phyloP scores from a whole-genome alignment of 1,140 invertebrate species.

The Ruditapes philippinarum region DNA sequence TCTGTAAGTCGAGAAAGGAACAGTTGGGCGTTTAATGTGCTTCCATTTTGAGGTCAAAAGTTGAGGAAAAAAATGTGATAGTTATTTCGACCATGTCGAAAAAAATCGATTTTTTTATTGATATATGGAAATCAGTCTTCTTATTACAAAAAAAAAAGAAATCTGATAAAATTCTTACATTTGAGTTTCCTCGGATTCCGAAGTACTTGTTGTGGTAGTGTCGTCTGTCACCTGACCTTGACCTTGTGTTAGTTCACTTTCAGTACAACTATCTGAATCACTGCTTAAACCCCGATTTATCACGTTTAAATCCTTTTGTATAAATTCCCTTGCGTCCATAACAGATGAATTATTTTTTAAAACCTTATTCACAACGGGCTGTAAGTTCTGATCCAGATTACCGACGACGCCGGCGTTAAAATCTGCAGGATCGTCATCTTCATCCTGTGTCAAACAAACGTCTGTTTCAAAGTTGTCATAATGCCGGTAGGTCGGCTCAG shows the following conservation, averaged over 20 bases:
- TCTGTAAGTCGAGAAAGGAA: constrained; percentile 33
- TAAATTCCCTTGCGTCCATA: background rate
- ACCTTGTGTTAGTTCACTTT: constrained; percentile 66
- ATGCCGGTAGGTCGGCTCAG: constrained; percentile 72
- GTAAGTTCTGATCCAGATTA: constrained; percentile 36
- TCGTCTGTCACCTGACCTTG: constrained; percentile 71
- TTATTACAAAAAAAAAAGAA: too few relatives aligned
- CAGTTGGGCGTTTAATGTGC: background rate
- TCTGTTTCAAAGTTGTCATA: constrained; percentile 77
- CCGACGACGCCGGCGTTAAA: constrained; percentile 19
- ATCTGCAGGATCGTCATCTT: constrained; percentile 66
- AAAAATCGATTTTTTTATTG: background rate
- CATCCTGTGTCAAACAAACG: constrained; percentile 74
- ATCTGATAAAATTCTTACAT: constrained; percentile 72
- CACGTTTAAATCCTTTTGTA: constrained; percentile 8
- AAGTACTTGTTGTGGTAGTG: constrained; percentile 72
- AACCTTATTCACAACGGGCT: background rate
- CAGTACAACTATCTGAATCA: constrained; percentile 77
- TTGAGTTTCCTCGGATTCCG: constrained; percentile 76
- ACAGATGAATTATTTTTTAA: background rate
- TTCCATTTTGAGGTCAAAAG: constrained; percentile 20
- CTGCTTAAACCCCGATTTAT: constrained; percentile 68
- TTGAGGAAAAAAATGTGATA: constrained; percentile 23
- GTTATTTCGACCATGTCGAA: too few relatives aligned
- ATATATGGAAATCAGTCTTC: too few relatives aligned